phyloP scores from a whole-genome alignment of 2,888 invertebrate species.

The Harpalus rubripes region DNA sequence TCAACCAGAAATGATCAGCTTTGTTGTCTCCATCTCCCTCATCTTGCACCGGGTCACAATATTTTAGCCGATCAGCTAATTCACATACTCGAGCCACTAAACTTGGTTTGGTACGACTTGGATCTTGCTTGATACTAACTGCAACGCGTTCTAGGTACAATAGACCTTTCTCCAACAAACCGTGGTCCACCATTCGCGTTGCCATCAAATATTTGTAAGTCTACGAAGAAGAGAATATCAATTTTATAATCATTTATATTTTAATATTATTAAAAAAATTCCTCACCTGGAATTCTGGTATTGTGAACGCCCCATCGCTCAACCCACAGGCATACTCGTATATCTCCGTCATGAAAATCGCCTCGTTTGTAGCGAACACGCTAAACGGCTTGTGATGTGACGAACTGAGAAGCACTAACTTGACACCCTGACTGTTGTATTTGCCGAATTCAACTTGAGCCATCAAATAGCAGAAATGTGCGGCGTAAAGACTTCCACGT shows the following conservation, averaged over 20 bases:
- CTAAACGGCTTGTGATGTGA: slow-evolving; percentile 83
- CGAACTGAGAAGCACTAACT: slow-evolving; percentile 90
- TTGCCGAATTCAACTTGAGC: slow-evolving; percentile 83
- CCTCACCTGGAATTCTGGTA: slow-evolving; percentile 87
- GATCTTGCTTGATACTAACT: slow-evolving; percentile 82
- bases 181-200: slow-evolving; percentile 87
- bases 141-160: slow-evolving; percentile 91
- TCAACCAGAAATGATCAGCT: slow-evolving; percentile 81
- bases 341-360: slow-evolving; percentile 96
- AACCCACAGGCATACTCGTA: slow-evolving; percentile 95
- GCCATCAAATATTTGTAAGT: slow-evolving; percentile 92
- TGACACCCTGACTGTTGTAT: slow-evolving; percentile 79
- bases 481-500: slow-evolving; percentile 91
- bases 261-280: no score
- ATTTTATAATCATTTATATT: not conserved
- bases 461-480: slow-evolving; percentile 97
- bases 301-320: slow-evolving; percentile 85
- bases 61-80: slow-evolving; percentile 76
- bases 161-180: slow-evolving; percentile 88
- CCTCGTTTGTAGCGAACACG: slow-evolving; percentile 88
- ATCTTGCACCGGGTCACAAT: slow-evolving; percentile 76
- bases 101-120: slow-evolving; percentile 78
- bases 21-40: slow-evolving; percentile 73
- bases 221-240: slow-evolving; percentile 75
- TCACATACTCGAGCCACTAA: slow-evolving; percentile 80